Percentiles rank a stretch among this genome's conserved stretches.
Conservation (phyloP, 2,113 vertebrate genomes). For the Stomatorhinus ivindoensis region DNA sequence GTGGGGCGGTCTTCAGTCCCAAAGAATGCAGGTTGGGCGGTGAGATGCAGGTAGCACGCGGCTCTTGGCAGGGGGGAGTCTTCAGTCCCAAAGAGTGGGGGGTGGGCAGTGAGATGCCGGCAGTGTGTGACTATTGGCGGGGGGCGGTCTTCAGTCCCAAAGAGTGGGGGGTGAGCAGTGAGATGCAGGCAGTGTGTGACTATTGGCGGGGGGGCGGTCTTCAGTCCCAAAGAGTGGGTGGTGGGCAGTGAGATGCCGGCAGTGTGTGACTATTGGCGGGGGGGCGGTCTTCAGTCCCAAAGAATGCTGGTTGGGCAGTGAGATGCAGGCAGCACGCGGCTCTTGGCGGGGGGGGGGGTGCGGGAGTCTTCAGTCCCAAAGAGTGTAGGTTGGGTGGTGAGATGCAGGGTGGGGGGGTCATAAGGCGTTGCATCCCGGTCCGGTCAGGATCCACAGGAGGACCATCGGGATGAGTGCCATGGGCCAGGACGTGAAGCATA, state of each 20-base stretch:
- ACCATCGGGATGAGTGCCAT: slow-evolving; percentile 73
- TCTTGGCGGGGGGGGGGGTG: slow-evolving; percentile 15
- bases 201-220: slow-evolving; percentile 50
- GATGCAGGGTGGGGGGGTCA: slow-evolving; percentile 52
- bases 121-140: neutral
- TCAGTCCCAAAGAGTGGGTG: too few species aligned
- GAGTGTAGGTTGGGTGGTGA: neutral
- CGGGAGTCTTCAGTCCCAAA: slow-evolving; percentile 49
- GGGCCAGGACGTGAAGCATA: slow-evolving; percentile 74
- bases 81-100: too few species aligned
- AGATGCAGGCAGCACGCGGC: slow-evolving; percentile 26
- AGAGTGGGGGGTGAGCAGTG: slow-evolving; percentile 39
- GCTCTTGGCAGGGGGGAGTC: slow-evolving; percentile 48
- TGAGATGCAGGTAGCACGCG: slow-evolving; percentile 31
- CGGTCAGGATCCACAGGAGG: slow-evolving; percentile 79
- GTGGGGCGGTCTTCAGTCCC: neutral
- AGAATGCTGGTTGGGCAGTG: slow-evolving; percentile 39
- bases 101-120: neutral
- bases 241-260: neutral
- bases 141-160: slow-evolving; percentile 47
- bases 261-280: neutral
- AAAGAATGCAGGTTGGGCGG: slow-evolving; percentile 51
- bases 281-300: slow-evolving; percentile 48
- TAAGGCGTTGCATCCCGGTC: slow-evolving; percentile 68
- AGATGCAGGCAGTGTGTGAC: slow-evolving; percentile 28